phyloP scores from a whole-genome alignment of 1,140 invertebrate species.

The Drosophila auraria region DNA sequence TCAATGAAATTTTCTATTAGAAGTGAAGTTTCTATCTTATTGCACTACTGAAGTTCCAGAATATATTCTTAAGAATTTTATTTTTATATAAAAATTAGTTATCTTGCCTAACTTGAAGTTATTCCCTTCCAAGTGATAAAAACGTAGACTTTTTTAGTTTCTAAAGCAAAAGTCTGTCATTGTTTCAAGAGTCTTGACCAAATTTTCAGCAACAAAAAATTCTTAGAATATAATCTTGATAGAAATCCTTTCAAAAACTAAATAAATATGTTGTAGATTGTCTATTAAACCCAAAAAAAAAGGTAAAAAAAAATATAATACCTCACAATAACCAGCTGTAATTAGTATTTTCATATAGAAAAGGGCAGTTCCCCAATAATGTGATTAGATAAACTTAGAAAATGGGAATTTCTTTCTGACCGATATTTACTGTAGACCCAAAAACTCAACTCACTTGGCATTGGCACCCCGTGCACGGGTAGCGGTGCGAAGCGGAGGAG shows the following conservation, averaged over 20 bases:
- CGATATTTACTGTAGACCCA: constrained; percentile 34
- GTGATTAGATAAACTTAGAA: neutral
- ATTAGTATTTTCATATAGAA: neutral
- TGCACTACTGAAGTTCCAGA: too few relatives aligned
- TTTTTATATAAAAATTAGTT: neutral
- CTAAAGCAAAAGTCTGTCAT: too few relatives aligned
- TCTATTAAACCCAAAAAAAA: neutral
- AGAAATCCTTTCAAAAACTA: too few relatives aligned
- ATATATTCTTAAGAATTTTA: too few relatives aligned
- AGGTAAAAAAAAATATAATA: too few relatives aligned
- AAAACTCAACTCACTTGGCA: constrained; percentile 44
- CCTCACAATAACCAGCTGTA: neutral
- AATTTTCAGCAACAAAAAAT: too few relatives aligned
- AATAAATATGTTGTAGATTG: too few relatives aligned
- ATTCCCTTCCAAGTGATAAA: too few relatives aligned
- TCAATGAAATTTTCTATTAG: neutral
- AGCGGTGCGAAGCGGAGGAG: neutral
- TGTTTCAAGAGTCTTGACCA: too few relatives aligned
- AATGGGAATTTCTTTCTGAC: neutral
- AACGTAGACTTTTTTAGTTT: too few relatives aligned
- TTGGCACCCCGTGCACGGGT: constrained; percentile 33
- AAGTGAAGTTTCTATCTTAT: neutral
- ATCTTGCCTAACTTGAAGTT: too few relatives aligned
- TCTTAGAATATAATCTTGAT: too few relatives aligned
- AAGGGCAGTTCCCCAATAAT: neutral